Percentiles rank a stretch among this genome's conserved stretches.
These are phyloP conservation scores for Drosophila falleni DNA, from an alignment of 2,888 invertebrate genomes.

Conservation along the genomic window DNA sequence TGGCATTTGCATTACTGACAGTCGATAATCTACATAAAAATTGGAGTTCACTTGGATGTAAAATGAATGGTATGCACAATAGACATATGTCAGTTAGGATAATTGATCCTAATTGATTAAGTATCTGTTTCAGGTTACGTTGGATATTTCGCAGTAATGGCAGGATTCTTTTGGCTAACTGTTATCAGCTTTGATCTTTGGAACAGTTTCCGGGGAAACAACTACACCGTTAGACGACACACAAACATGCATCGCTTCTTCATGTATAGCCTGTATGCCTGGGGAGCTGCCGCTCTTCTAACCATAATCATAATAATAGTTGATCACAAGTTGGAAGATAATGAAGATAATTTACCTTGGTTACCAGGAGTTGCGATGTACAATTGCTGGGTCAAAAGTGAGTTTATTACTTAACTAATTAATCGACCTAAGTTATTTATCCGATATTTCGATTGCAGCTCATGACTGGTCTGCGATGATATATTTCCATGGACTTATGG, in stretches of 20 bases:
- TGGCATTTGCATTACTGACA: conserved; percentile 17
- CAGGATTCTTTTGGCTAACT: conserved; percentile 94
- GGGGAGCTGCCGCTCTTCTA: conserved; percentile 75
- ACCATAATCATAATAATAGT: conserved; percentile 72
- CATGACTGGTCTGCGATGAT: conserved; percentile 73
- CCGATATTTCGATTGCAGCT: conserved; percentile 41
- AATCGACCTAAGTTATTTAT: too few relatives aligned
- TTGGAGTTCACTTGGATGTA: neutral
- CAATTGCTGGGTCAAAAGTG: conserved; percentile 88
- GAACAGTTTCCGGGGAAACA: conserved; percentile 85
- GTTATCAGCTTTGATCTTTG: conserved; percentile 94
- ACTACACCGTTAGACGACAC: conserved; percentile 46
- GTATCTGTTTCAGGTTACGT: conserved; percentile 59
- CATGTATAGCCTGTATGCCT: conserved; percentile 78
- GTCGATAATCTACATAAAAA: neutral
- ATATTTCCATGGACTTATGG: conserved; percentile 81
- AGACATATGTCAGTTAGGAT: neutral
- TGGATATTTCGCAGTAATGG: conserved; percentile 90
- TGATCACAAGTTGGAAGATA: conserved; percentile 57
- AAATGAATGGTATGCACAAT: conserved; percentile 16
- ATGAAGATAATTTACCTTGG: conserved; percentile 26
- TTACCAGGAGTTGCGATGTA: conserved; percentile 86
- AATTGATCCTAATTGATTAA: neutral
- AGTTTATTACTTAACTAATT: too few relatives aligned
- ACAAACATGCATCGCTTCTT: conserved; percentile 64